Evolutionary conservation across 2,888 invertebrate genomes (phyloP), one percentile per base, ranked within the genome.

Genomic region (Cyclophora punctaria): DNA sequence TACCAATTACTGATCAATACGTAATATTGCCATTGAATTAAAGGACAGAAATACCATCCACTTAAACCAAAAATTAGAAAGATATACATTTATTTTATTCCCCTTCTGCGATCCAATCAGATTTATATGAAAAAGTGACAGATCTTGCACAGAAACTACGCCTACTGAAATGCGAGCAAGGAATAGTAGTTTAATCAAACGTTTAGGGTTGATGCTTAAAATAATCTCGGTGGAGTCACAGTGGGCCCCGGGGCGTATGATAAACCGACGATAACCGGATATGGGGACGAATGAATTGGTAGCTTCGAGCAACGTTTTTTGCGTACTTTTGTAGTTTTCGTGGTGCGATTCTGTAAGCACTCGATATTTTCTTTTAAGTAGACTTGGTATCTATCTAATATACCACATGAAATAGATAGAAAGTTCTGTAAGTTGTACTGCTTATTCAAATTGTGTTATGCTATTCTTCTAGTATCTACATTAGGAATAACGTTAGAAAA

Each of bases 221-320:
- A 84, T 84, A 83, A 84, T 83, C 82, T 83, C 67, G 74, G 69
- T 66, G 76, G 71, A 76, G 77, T 79, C 71, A 78, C 73, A 74
- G 66, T 62, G 60, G 58, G 58, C 74, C 75, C 84, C 69, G 67
- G 69, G 79, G 83, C 83, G 73, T 75, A 83, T 84, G 85, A 87
- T 86, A 83, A 85, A 84, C 78, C 74, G 75, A 66, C 75, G 83
- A 87, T 87, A 86, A 82, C 80, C 78, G 79, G 80, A 81, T 83
- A 84, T 83, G 78, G 75, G 78, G 70, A 76, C 73, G 79, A 81
- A 81, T 80, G 83, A 84, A 85, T 85, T 83, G 83, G 75, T 69
- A 67, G 80, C 84, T 83, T 69, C 67, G 66, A 79, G 83, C 83
- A 61, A 80, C 69, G 72, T 74, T 83, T 83, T 81, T 80, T 80